Percentiles rank a stretch among this genome's conserved stretches.
These are phyloP conservation scores for Megalopta genalis DNA, from an alignment of 1,140 invertebrate species.

Conservation along the genomic window DNA sequence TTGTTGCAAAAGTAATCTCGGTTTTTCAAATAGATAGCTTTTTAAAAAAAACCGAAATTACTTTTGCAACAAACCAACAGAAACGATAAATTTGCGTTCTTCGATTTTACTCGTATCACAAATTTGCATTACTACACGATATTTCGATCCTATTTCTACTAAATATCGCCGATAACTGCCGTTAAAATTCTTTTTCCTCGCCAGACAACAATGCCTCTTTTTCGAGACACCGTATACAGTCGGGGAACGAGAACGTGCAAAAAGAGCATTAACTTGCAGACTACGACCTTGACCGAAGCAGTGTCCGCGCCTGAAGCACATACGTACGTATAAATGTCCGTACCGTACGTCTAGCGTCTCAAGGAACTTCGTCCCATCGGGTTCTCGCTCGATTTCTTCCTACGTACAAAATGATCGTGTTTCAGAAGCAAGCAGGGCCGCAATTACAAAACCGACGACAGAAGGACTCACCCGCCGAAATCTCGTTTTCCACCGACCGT, in stretches of 20 bases:
- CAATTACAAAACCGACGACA: background rate
- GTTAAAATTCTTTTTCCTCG: background rate
- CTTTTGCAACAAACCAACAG: too few species aligned
- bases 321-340: constrained; percentile 22
- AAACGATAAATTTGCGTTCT: too few species aligned
- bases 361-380: constrained; percentile 47
- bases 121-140: background rate
- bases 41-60: too few species aligned
- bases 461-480: background rate
- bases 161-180: background rate
- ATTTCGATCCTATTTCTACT: background rate
- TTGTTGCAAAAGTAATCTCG: too few species aligned
- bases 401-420: background rate
- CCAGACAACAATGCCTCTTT: constrained; percentile 2
- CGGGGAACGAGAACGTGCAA: constrained; percentile 64
- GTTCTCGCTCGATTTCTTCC: constrained; percentile 14
- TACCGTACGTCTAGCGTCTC: constrained; percentile 46
- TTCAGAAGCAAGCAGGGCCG: background rate
- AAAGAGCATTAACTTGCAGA: constrained; percentile 66
- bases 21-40: too few species aligned
- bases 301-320: constrained; percentile 59
- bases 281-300: constrained; percentile 66
- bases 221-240: constrained; percentile 58
- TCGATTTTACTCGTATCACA: background rate
- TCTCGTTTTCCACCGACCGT: too few species aligned